Conservation (phyloP, 2,797 vertebrate genomes). For the Gephyroberyx darwinii region DNA sequence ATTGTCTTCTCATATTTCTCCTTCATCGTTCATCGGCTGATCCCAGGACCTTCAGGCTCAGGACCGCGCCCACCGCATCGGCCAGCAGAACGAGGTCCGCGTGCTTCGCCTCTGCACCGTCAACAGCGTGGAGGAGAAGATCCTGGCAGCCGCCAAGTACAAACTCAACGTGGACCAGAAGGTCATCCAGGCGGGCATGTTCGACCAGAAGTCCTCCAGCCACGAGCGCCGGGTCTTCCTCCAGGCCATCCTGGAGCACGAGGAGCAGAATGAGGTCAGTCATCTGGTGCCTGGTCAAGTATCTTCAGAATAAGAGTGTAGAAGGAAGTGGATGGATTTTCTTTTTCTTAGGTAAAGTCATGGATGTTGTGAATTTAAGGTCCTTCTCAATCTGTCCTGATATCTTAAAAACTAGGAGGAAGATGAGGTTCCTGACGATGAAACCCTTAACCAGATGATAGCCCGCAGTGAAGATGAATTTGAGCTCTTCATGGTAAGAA, state of each 20-base stretch:
- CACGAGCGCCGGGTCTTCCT: constrained; percentile 94
- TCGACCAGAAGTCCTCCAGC: constrained; percentile 97
- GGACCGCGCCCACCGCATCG: constrained; percentile 95
- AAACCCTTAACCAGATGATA: constrained; percentile 99
- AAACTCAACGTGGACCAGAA: constrained; percentile 98
- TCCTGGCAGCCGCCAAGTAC: constrained; percentile 96
- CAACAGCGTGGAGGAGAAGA: constrained; percentile 98
- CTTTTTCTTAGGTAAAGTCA: neutral
- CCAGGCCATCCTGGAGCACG: constrained; percentile 93
- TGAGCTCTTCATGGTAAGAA: constrained; percentile 96
- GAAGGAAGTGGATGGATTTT: neutral
- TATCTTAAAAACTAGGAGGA: constrained; percentile 85
- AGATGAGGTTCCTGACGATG: constrained; percentile 98
- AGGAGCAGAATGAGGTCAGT: constrained; percentile 97
- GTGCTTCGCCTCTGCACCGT: constrained; percentile 94
- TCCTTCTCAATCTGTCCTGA: neutral
- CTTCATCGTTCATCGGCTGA: neutral
- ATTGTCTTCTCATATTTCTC: neutral
- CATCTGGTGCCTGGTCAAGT: too few species aligned
- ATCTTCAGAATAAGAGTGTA: neutral
- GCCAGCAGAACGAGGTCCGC: constrained; percentile 96
- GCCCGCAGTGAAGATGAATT: constrained; percentile 96
- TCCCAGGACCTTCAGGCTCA: constrained; percentile 95
- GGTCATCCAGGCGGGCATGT: constrained; percentile 98
- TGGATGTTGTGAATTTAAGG: neutral